Evolutionary conservation across 2,888 invertebrate species (phyloP), one percentile per base, ranked within the genome.

Genomic region (Andrena dorsata): DNA sequence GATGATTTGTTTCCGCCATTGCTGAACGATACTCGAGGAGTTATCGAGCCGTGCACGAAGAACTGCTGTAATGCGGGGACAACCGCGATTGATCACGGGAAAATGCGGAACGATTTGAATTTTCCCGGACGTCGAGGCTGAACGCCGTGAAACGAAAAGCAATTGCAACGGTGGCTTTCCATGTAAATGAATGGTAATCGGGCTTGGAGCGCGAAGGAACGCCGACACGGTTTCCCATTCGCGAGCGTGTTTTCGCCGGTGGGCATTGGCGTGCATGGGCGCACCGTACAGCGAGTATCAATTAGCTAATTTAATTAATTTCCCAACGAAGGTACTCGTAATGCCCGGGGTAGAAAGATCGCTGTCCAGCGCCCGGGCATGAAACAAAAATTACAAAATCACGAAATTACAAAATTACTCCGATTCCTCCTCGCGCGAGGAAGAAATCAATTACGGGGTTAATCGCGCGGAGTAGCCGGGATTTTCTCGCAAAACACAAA

Each of bases 281-380:
- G 41, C 1, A 41, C 41, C 41, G 16, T 41, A 41, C 53, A 53
- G 23, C 53, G 53, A 53, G 41, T 1, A 41, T 41, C 41, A 41
- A 41, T 41, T 41, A 41, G 41, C 41, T 53, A 20, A 53, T 53
- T n/a, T 53, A 53, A 53, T 56, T 56, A 56, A 56, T 56, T 56
- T 23, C 3, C 10, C 23, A 20, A 56, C 56, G 56, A 26, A 56
- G 41, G 16, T 16, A 41, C 16, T 16, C 41, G 10, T 13, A 23
- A 56, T 23, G 3, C 10, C 10, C 10, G 23, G 10, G 10, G 23
- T 56, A 8, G 23, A 51, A 20, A 51, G 20, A 51, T n/a, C n/a
- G 20, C 51, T 51, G 20, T 51, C 20, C 51, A 51, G 8, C 20
- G 20, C 20, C 2, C 20, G n/a, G 16, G 20, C 51, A 6, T 51